Evolutionary conservation across 2,888 invertebrate species (phyloP), one percentile per base, ranked within the genome.

Genomic region (Elysia crispata): DNA sequence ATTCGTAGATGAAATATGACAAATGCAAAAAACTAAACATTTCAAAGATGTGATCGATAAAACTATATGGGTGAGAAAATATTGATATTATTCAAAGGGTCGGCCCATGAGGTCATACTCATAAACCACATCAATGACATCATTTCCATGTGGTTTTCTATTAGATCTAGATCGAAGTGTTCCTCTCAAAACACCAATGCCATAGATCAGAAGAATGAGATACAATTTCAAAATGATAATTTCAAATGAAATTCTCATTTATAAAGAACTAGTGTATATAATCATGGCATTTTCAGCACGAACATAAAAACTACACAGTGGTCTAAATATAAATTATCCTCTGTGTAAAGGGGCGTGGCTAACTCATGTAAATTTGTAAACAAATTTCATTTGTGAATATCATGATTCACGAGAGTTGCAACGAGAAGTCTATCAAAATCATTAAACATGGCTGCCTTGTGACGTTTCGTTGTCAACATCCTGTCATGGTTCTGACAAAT

Each of bases 101-200:
- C 64, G n/a, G 31, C 23, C 18, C 23, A 69, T 77, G 69, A 77
- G 77, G 77, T 70, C 77, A 41, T 28, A 60, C 70, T 70, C 77
- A 41, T 28, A 60, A n/a, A 72, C 70, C 77, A 77, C 70, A 70
- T 77, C 57, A 77, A 77, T 62, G 60, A 54, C 57, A 31, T 50
- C n/a, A 57, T 20, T 60, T n/a, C 25, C 3, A 60, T n/a, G 60
- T 25, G 25, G n/a, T 25, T 6, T 25, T 23, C n/a, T 8, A n/a
- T 60, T 13, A 23, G 60, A n/a, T 60, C 15, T 60, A 8, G 60
- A n/a, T 60, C 15, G 3, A 8, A 6, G 41, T 41, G 60, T 8
- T 60, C n/a, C 15, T 60, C 6, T 60, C 15, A 23, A 15, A 60
- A 60, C 15, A 60, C 41, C 3, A 41, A 41, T n/a, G n/a, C n/a